phyloP scores from a whole-genome alignment of 2,797 vertebrate species.

The Myotis myotis region DNA sequence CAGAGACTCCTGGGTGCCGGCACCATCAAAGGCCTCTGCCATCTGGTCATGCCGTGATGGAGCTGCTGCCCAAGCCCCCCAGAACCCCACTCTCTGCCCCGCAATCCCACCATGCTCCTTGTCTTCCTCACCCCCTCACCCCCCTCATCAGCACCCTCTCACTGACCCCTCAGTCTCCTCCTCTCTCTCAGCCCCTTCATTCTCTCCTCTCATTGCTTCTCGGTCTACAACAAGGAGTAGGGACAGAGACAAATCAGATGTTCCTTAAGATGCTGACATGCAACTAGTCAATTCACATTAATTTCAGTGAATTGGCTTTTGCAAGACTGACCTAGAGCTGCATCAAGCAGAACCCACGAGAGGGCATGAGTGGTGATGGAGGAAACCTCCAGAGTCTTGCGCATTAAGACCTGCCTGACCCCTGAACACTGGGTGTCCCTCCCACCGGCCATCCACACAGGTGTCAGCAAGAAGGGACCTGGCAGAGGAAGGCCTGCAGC shows the following conservation, averaged over 20 bases:
- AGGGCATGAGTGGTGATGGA: not conserved
- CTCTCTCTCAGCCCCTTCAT: not conserved
- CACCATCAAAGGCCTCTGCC: not conserved
- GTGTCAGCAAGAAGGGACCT: not conserved
- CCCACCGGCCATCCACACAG: not conserved
- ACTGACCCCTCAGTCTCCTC: not conserved
- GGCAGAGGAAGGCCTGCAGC: not conserved
- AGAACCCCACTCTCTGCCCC: not conserved
- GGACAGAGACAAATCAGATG: not conserved
- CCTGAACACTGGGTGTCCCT: not conserved
- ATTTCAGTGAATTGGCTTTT: not conserved
- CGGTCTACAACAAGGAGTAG: not conserved
- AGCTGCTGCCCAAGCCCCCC: not conserved
- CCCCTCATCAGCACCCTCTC: not conserved
- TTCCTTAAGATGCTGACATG: not conserved
- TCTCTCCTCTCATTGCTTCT: not conserved
- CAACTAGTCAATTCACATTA: not conserved
- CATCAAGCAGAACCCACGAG: not conserved
- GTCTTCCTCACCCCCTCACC: no score
- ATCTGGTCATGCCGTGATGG: not conserved
- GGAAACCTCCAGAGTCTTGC: not conserved
- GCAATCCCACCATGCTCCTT: not conserved
- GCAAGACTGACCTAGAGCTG: not conserved
- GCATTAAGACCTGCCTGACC: not conserved
- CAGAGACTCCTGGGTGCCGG: no score